Percentiles rank a stretch among this genome's conserved stretches.
Evolutionary conservation across 92 coral and sea anemone genomes (phyloP).

Genomic region (Siderastrea siderea): DNA sequence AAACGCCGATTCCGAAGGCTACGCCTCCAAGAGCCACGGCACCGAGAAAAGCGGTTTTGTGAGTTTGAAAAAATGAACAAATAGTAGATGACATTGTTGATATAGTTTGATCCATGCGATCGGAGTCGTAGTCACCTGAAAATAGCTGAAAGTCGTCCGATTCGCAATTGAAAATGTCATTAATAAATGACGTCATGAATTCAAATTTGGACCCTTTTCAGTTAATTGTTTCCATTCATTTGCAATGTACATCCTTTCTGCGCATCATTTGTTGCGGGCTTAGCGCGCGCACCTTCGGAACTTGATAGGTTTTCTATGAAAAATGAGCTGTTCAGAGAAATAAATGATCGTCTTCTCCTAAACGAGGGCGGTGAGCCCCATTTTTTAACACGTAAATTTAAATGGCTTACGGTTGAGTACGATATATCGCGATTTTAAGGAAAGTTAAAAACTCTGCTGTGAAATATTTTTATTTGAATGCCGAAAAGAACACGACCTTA

Average conservation of each 20-base stretch:
- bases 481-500: too few species aligned
- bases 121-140: not conserved
- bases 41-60: conserved; percentile 25
- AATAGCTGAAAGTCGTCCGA: not conserved
- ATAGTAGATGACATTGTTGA: conserved; percentile 1
- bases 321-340: too few species aligned
- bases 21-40: conserved; percentile 47
- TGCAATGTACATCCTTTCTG: not conserved
- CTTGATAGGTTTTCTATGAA: too few species aligned
- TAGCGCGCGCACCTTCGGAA: too few species aligned
- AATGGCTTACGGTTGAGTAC: not conserved
- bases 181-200: conserved; percentile 7
- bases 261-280: too few species aligned
- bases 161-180: too few species aligned
- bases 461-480: too few species aligned
- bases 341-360: too few species aligned
- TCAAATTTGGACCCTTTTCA: not conserved
- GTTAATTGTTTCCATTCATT: not conserved
- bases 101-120: conserved; percentile 9
- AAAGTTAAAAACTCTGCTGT: too few species aligned
- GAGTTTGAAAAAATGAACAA: not conserved
- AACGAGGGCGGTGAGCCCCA: too few species aligned
- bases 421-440: too few species aligned
- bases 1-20: conserved; percentile 41
- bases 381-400: too few species aligned